Percentiles rank a stretch among this genome's conserved stretches.
These are phyloP conservation scores for Anser brachyrhynchus DNA, from an alignment of 2,113 vertebrate species.

Conservation along the genomic window DNA sequence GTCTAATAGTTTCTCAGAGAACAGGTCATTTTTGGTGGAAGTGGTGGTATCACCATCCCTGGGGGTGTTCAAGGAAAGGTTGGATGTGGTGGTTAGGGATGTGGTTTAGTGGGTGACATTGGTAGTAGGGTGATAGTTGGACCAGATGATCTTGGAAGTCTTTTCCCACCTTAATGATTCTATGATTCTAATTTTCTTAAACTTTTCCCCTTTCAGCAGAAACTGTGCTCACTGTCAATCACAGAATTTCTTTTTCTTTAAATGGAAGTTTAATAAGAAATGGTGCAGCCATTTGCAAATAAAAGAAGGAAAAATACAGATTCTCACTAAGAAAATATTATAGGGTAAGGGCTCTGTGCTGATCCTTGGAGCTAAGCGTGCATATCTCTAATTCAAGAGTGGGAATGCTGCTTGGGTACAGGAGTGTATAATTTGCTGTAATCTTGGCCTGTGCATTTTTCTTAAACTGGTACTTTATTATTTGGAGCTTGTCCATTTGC, in stretches of 20 bases:
- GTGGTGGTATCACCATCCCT: no score
- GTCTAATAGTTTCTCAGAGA: not conserved
- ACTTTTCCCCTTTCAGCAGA: not conserved
- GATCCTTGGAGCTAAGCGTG: not conserved
- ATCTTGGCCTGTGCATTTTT: slow-evolving; percentile 26
- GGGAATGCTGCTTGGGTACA: not conserved
- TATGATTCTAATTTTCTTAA: not conserved
- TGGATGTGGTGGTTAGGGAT: no score
- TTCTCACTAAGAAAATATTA: slow-evolving; percentile 10
- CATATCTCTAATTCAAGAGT: slow-evolving; percentile 5
- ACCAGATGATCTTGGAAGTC: no score
- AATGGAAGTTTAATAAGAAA: not conserved
- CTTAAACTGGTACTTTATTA: slow-evolving; percentile 21
- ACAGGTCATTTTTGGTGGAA: not conserved
- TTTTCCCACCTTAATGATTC: no score
- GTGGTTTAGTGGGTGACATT: no score
- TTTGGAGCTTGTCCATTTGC: slow-evolving; percentile 9
- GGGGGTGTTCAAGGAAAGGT: no score
- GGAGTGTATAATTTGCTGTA: slow-evolving; percentile 23
- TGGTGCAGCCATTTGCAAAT: not conserved
- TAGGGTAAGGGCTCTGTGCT: not conserved
- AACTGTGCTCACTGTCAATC: not conserved
- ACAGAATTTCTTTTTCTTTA: not conserved
- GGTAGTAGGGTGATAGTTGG: no score
- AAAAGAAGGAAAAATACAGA: not conserved